Evolutionary conservation across 2,113 vertebrate species (phyloP).

Genomic region (Calidris pygmaea): DNA sequence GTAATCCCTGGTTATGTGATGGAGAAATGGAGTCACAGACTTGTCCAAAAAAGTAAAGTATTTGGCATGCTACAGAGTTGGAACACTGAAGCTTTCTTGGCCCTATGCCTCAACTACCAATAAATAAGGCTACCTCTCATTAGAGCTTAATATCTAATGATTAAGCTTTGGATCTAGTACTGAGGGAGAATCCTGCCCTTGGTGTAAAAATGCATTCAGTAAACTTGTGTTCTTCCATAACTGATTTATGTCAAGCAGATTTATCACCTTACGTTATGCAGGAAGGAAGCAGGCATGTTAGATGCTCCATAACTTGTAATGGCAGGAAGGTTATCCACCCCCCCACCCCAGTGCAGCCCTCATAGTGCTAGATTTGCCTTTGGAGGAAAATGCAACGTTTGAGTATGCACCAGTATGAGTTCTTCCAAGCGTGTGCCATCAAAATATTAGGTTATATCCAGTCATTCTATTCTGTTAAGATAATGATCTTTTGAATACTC

Average conservation of each 20-base stretch:
- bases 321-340: neutral
- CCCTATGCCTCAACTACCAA: neutral
- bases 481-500: neutral
- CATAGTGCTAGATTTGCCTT: neutral
- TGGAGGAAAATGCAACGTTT: neutral
- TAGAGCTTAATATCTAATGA: neutral
- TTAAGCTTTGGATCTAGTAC: conserved; percentile 16
- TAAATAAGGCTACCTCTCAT: conserved; percentile 7
- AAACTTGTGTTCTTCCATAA: conserved; percentile 22
- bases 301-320: neutral
- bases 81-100: conserved; percentile 13
- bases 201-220: conserved; percentile 6
- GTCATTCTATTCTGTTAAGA: neutral
- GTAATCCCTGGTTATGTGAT: neutral
- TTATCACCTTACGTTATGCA: neutral
- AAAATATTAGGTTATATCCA: neutral
- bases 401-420: rapidly evolving
- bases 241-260: neutral
- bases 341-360: neutral
- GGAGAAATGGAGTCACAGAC: neutral
- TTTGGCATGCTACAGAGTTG: neutral
- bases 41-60: neutral
- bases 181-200: neutral
- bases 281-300: neutral
- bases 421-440: neutral